phyloP scores from a whole-genome alignment of 2,113 vertebrate species.

The Chionis minor region DNA sequence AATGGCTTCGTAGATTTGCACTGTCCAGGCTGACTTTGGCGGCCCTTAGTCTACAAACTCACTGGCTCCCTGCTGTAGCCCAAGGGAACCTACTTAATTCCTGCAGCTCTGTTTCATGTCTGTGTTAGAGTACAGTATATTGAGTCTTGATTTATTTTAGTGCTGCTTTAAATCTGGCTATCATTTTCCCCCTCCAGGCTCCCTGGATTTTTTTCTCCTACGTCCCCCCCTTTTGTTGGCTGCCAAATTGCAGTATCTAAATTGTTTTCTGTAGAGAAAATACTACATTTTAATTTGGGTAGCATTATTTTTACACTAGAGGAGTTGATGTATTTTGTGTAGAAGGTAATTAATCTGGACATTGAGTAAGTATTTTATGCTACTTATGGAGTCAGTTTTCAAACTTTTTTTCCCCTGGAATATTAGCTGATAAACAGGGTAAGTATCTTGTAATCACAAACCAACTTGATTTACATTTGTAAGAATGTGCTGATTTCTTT shows the following conservation, averaged over 20 bases:
- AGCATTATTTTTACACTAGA: slow-evolving; percentile 69
- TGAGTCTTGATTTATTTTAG: slow-evolving; percentile 56
- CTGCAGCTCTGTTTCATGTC: slow-evolving; percentile 20
- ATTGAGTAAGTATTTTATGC: slow-evolving; percentile 68
- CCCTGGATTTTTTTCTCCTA: slow-evolving; percentile 67
- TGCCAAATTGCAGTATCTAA: slow-evolving; percentile 73
- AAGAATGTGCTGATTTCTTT: slow-evolving; percentile 73
- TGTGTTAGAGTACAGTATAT: slow-evolving; percentile 42
- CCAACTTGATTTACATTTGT: slow-evolving; percentile 71
- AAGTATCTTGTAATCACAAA: slow-evolving; percentile 79
- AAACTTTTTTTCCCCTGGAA: slow-evolving; percentile 63
- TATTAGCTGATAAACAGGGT: slow-evolving; percentile 74
- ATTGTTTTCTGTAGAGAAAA: slow-evolving; percentile 68
- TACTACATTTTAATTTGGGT: slow-evolving; percentile 66
- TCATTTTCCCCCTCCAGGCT: slow-evolving; percentile 70
- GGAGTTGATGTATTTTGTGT: slow-evolving; percentile 68
- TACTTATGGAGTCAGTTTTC: slow-evolving; percentile 65
- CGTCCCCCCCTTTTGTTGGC: slow-evolving; percentile 74
- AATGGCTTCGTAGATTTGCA: slow-evolving; percentile 70
- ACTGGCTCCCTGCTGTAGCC: slow-evolving; percentile 77
- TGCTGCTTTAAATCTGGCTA: slow-evolving; percentile 65
- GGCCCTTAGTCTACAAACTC: slow-evolving; percentile 66
- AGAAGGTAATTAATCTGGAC: slow-evolving; percentile 71
- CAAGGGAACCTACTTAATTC: slow-evolving; percentile 62
- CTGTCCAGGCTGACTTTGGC: slow-evolving; percentile 70